Conservation (phyloP, 2,797 vertebrate genomes). For the Gymnocypris eckloni region DNA sequence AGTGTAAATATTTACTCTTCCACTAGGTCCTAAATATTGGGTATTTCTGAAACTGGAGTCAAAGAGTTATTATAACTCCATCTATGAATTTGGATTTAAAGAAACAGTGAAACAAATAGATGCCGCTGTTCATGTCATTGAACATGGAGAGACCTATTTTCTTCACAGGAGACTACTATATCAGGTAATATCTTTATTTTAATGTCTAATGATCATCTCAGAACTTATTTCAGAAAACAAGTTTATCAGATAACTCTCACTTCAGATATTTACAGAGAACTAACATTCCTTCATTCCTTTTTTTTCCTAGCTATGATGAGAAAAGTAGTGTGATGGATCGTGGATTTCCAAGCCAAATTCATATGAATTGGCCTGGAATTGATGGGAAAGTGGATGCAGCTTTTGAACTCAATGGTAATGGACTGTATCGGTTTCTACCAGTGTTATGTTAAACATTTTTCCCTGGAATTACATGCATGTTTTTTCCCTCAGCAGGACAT, state of each 20-base stretch:
- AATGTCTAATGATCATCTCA: neutral
- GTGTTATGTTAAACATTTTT: neutral
- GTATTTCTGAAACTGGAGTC: slow-evolving; percentile 71
- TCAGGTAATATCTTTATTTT: slow-evolving; percentile 64
- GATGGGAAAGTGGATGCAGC: slow-evolving; percentile 66
- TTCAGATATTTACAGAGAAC: neutral
- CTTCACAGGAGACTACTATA: slow-evolving; percentile 70
- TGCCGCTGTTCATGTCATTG: slow-evolving; percentile 68
- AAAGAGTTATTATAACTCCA: slow-evolving; percentile 67
- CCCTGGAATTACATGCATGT: slow-evolving; percentile 24
- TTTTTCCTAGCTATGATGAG: slow-evolving; percentile 69
- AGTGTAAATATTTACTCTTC: slow-evolving; percentile 28
- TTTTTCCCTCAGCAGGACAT: slow-evolving; percentile 62
- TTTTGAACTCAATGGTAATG: slow-evolving; percentile 64
- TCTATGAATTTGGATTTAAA: slow-evolving; percentile 73
- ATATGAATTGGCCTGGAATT: slow-evolving; percentile 67
- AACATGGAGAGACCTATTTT: slow-evolving; percentile 71
- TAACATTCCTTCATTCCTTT: neutral
- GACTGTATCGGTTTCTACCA: neutral
- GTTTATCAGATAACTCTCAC: neutral
- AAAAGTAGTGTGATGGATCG: slow-evolving; percentile 65
- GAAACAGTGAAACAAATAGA: slow-evolving; percentile 68
- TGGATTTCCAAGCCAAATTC: slow-evolving; percentile 70
- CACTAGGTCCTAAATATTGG: slow-evolving; percentile 75
- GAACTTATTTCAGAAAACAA: neutral